Conservation (phyloP, 2,113 vertebrate genomes). For the Oncorhynchus clarkii region DNA sequence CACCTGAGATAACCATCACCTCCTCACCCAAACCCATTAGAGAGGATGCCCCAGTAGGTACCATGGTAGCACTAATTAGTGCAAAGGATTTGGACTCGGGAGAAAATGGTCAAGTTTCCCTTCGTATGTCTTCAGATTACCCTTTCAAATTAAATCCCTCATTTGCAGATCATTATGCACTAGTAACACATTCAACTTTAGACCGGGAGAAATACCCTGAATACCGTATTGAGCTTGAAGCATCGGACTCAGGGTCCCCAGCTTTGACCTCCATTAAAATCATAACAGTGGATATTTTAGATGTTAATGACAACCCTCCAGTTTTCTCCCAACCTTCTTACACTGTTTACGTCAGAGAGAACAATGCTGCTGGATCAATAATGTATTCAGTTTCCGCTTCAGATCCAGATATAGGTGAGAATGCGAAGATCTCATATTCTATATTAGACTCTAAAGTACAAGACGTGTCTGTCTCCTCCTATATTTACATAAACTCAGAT, state of each 20-base stretch:
- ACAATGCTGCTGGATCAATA: slow-evolving; percentile 74
- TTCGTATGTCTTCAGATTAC: slow-evolving; percentile 19
- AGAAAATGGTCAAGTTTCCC: slow-evolving; percentile 50
- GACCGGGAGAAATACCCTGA: slow-evolving; percentile 70
- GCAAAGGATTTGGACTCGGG: slow-evolving; percentile 62
- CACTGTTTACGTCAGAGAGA: slow-evolving; percentile 70
- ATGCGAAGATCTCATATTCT: slow-evolving; percentile 76
- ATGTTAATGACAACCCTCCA: slow-evolving; percentile 83
- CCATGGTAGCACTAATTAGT: slow-evolving; percentile 65
- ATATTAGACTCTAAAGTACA: slow-evolving; percentile 69
- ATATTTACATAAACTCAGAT: slow-evolving; percentile 78
- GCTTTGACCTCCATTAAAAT: slow-evolving; percentile 65
- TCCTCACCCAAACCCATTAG: slow-evolving; percentile 56
- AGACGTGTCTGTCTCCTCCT: slow-evolving; percentile 73
- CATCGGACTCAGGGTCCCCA: slow-evolving; percentile 77
- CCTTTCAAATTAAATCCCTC: slow-evolving; percentile 56
- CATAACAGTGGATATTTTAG: slow-evolving; percentile 71
- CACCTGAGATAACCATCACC: slow-evolving; percentile 59
- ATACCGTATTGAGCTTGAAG: slow-evolving; percentile 78
- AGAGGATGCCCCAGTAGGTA: slow-evolving; percentile 57
- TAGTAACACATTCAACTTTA: slow-evolving; percentile 41
- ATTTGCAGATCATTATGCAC: slow-evolving; percentile 48
- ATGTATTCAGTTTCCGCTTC: slow-evolving; percentile 76
- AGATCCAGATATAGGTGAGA: slow-evolving; percentile 74
- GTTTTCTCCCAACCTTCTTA: slow-evolving; percentile 64